Conservation (phyloP, 2,113 vertebrate genomes). For the Dunckerocampus dactyliophorus region DNA sequence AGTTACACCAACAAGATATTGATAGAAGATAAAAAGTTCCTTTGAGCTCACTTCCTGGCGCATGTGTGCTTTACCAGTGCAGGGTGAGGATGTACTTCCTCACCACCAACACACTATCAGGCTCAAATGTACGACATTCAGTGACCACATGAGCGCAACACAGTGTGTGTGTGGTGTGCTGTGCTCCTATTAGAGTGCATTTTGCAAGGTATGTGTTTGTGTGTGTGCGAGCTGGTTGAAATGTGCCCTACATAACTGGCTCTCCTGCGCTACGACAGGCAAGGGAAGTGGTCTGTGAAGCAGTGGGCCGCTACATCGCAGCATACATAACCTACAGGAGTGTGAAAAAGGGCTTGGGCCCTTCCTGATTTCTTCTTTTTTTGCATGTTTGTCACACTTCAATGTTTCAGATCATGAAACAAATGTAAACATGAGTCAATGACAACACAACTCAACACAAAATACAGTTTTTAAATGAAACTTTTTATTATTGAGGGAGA, state of each 20-base stretch:
- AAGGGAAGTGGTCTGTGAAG: constrained; percentile 20
- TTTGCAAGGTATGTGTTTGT: constrained; percentile 8
- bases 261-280: constrained; percentile 27
- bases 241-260: constrained; percentile 52
- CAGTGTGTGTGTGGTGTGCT: constrained; percentile 32
- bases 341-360: no score
- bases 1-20: constrained; percentile 25
- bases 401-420: no score
- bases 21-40: constrained; percentile 37
- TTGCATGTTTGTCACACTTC: no score
- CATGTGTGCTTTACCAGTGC: constrained; percentile 33
- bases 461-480: no score
- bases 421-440: no score
- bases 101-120: constrained; percentile 42
- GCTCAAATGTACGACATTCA: constrained; percentile 49
- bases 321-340: constrained; percentile 43
- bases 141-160: constrained; percentile 45
- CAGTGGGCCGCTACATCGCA: constrained; percentile 40
- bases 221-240: constrained; percentile 5
- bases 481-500: no score
- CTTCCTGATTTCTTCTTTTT: no score
- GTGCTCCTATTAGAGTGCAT: constrained; percentile 20
- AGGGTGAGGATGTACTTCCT: constrained; percentile 66
- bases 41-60: constrained; percentile 61
- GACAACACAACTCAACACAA: no score